Conservation (phyloP, 1,140 invertebrate species). For the Coelopa frigida region DNA sequence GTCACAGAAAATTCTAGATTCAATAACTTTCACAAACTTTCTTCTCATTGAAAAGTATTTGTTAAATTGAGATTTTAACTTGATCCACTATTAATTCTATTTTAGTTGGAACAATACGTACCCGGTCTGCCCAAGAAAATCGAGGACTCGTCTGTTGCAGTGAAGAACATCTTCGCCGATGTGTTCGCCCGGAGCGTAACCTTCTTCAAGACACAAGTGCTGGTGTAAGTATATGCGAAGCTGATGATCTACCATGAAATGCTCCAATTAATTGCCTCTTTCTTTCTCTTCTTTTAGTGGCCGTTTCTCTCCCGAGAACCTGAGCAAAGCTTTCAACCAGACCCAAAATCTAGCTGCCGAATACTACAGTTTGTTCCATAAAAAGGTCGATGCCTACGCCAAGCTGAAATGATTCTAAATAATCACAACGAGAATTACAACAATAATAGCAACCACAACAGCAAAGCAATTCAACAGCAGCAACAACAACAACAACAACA, state of each 20-base stretch:
- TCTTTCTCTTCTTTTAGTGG: slow-evolving; percentile 52
- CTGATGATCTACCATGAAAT: neutral
- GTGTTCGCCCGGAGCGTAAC: slow-evolving; percentile 46
- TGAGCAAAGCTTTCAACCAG: slow-evolving; percentile 60
- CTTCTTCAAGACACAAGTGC: slow-evolving; percentile 63
- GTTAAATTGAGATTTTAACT: neutral
- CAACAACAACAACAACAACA: too few species aligned
- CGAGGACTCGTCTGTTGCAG: slow-evolving; percentile 44
- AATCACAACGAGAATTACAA: too few species aligned
- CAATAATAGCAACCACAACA: too few species aligned
- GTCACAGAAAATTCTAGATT: too few species aligned
- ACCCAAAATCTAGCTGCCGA: slow-evolving; percentile 34
- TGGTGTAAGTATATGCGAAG: slow-evolving; percentile 58
- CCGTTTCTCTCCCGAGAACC: slow-evolving; percentile 64
- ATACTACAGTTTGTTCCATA: slow-evolving; percentile 65
- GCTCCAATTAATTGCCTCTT: neutral
- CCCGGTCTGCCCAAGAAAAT: slow-evolving; percentile 59
- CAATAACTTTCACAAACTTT: too few species aligned
- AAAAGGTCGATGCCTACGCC: slow-evolving; percentile 63
- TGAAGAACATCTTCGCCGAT: slow-evolving; percentile 45
- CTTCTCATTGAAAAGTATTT: too few species aligned
- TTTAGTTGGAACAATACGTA: slow-evolving; percentile 59
- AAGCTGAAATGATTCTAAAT: slow-evolving; percentile 60
- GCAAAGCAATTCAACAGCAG: too few species aligned
- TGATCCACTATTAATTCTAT: slow-evolving; percentile 1